These are phyloP conservation scores for Pheosia tremula DNA, from an alignment of 2,888 invertebrate species.

Conservation along the genomic window DNA sequence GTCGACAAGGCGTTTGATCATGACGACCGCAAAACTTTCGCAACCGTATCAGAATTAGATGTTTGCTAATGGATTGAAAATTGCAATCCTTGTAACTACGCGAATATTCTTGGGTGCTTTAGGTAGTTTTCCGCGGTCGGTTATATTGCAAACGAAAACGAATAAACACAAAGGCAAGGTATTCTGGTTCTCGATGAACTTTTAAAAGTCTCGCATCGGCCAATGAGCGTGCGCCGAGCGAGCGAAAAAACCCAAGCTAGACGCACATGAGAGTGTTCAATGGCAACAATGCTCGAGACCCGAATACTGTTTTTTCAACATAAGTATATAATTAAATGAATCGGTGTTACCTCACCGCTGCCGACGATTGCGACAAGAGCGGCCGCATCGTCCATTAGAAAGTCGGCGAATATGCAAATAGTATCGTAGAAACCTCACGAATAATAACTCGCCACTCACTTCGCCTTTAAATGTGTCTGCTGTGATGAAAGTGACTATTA, in stretches of 20 bases:
- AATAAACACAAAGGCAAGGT: constrained; percentile 60
- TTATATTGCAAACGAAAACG: constrained; percentile 60
- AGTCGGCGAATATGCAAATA: constrained; percentile 85
- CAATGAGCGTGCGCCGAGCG: constrained; percentile 54
- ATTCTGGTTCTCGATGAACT: constrained; percentile 65
- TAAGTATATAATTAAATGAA: constrained; percentile 77
- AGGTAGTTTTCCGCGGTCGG: constrained; percentile 36
- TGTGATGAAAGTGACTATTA: constrained; percentile 82
- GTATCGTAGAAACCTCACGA: constrained; percentile 84
- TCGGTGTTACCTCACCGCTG: constrained; percentile 80
- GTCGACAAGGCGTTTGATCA: constrained; percentile 39
- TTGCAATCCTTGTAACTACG: constrained; percentile 45
- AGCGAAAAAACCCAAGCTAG: constrained; percentile 61
- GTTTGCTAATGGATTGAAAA: constrained; percentile 49
- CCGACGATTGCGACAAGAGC: constrained; percentile 81
- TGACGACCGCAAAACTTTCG: constrained; percentile 48
- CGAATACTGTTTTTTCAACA: constrained; percentile 65
- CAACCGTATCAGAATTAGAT: constrained; percentile 41
- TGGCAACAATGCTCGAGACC: constrained; percentile 69
- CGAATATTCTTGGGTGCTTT: constrained; percentile 41
- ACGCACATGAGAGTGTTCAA: constrained; percentile 55
- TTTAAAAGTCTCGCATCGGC: constrained; percentile 55
- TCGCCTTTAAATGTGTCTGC: constrained; percentile 81
- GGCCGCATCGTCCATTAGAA: constrained; percentile 83
- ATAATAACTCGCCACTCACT: constrained; percentile 84